Conservation (phyloP, 37 sponge, comb jelly and placozoan species). For the Ephydatia muelleri region DNA sequence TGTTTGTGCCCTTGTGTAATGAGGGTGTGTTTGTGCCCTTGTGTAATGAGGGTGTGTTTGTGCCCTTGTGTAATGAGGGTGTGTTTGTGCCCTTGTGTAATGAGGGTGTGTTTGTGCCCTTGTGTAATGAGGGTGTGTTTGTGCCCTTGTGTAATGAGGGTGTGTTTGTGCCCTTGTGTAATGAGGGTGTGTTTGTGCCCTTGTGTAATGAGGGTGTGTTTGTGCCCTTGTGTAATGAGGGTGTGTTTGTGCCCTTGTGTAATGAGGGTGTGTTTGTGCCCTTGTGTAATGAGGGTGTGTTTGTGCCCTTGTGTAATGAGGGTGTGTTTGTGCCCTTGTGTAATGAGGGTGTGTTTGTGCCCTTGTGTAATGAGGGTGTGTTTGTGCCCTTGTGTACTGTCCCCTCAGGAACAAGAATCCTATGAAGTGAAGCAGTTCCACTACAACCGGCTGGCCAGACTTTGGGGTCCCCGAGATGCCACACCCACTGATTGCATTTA, state of each 20-base stretch:
- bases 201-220: neutral
- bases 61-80: neutral
- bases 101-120: neutral
- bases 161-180: neutral
- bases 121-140: neutral
- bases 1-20: too few species aligned
- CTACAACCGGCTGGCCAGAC: slow-evolving; percentile 89
- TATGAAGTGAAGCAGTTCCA: slow-evolving; percentile 80
- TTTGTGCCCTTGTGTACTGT: neutral
- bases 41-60: too few species aligned
- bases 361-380: too few species aligned
- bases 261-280: too few species aligned
- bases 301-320: too few species aligned
- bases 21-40: neutral
- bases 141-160: too few species aligned
- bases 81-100: neutral
- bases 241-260: neutral
- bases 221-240: too few species aligned
- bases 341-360: neutral
- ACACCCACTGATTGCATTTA: slow-evolving; percentile 57
- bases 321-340: neutral
- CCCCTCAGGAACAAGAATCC: slow-evolving; percentile 46
- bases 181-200: neutral
- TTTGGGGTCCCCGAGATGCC: slow-evolving; percentile 83
- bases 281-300: neutral